Base-by-base conservation (phyloP, 2,888 invertebrate species). In the Byasa hedistus region DNA sequence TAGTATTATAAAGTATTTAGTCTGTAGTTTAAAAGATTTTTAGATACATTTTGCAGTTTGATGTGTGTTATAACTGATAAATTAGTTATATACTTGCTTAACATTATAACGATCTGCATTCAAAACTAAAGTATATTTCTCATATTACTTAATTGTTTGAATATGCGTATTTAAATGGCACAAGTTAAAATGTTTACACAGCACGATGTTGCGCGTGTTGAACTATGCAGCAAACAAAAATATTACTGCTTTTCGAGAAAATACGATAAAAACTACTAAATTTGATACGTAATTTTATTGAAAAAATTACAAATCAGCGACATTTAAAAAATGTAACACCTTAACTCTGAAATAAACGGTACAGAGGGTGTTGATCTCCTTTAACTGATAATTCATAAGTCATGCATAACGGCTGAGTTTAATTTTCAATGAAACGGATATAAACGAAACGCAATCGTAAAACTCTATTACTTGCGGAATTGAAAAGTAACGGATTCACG, bases 371-470 rank as follows among this genome's bases (percentile, higher is more conserved):
- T 66, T 66, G 61, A 57, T 67, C 69, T 64, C 58, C 12, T 23
- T 22, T 24, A 24, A n/a, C 59, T 52, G 57, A 61, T 67, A 71
- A 67, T 68, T 69, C 54, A 27, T 60, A 58, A 67, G 66, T 72
- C 70, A 64, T 68, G 69, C 61, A 64, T 69, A 66, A 58, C 69
- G 65, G 61, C 57, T 23, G 19, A 22, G 51, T 64, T 67, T 57
- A 64, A 64, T 66, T 61, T 36, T 57, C 17, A 51, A 63, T 52
- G 44, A 58, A 59, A 57, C 61, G 51, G 51, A 58, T 57, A 48
- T 58, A 66, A 54, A 32, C 48, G 48, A 3, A 55, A 58, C 58
- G 32, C 27, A 48, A 32, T 51, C 62, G 24, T 66, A 63, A 66
- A 63, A 59, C 32, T 66, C 59, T 56, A 66, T 63, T 66, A 63